These are phyloP conservation scores for Rhaphigaster nebulosa DNA, from an alignment of 2,888 invertebrate genomes.

Conservation along the genomic window DNA sequence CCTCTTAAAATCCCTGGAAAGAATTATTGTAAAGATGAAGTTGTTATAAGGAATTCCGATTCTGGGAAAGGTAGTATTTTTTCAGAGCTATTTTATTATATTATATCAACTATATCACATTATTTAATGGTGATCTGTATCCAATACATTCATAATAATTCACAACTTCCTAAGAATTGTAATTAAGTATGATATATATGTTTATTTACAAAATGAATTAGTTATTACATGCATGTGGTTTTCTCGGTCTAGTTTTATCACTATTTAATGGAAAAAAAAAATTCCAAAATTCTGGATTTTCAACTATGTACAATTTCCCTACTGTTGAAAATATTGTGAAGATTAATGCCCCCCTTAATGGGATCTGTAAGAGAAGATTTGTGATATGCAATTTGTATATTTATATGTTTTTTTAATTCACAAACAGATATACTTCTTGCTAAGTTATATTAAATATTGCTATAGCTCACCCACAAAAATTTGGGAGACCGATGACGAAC, in stretches of 20 bases:
- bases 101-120: background rate
- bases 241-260: background rate
- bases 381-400: no score
- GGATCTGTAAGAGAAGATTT: no score
- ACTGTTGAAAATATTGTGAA: no score
- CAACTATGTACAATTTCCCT: background rate
- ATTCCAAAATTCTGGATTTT: background rate
- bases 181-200: background rate
- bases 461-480: no score
- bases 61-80: conserved; percentile 88
- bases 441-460: background rate
- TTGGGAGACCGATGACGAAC: no score
- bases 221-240: background rate
- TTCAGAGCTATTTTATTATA: background rate
- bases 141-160: background rate
- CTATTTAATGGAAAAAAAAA: background rate
- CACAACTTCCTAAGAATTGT: background rate
- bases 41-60: conserved; percentile 94
- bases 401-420: no score
- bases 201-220: background rate
- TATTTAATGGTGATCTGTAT: background rate
- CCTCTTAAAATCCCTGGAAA: conserved; percentile 93
- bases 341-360: no score
- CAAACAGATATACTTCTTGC: background rate
- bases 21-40: conserved; percentile 95